Evolutionary conservation across 2,113 vertebrate genomes (phyloP), one percentile per base, ranked within the genome.

Genomic region (Motacilla alba): DNA sequence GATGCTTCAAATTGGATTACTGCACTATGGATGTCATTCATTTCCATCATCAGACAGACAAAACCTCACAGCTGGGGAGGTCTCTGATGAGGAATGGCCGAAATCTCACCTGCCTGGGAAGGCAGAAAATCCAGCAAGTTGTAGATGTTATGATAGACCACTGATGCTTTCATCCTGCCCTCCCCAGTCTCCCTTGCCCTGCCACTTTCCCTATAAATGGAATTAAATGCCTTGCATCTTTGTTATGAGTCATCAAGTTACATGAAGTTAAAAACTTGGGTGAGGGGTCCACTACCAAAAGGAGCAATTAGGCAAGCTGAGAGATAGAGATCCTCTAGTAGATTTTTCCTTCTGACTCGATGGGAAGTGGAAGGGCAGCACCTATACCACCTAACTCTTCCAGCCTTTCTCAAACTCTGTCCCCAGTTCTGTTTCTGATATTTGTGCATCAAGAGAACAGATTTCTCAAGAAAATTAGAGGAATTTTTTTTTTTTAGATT

Each of bases 401-500:
- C 28, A 59, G 0, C 4, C 5, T 56, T 33, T 31, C 74, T 89
- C 33, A 91, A 58, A 39, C 20, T 15, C 22, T 72, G 55, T 82
- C 20, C 13, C 15, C 55, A 39, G 3, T 58, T 88, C 72, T 73
- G n/a, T 62, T 89, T 60, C 39, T 39, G 27, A 15, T 47, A 64
- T 26, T 64, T 56, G 19, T 58, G 15, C 58, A 16, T 33, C 4
- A 2, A 20, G 22, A 44, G 7, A 56, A 5, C 23, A 58, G 20
- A 53, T 44, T 74, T 58, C n/a, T 64, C 10, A 55, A 87, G 91
- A 77, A 88, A 91, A 26, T 74, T 31, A 80, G 56, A 69, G 19
- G 19, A 33, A 33, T 37, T 88, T 91, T 50, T 67, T 52, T 77
- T 21, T 76, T 72, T 24, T 68, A 99, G 99, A 99, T 99, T 96